Base-by-base conservation (phyloP, 2,797 vertebrate genomes). In the Propithecus deckenii region DNA sequence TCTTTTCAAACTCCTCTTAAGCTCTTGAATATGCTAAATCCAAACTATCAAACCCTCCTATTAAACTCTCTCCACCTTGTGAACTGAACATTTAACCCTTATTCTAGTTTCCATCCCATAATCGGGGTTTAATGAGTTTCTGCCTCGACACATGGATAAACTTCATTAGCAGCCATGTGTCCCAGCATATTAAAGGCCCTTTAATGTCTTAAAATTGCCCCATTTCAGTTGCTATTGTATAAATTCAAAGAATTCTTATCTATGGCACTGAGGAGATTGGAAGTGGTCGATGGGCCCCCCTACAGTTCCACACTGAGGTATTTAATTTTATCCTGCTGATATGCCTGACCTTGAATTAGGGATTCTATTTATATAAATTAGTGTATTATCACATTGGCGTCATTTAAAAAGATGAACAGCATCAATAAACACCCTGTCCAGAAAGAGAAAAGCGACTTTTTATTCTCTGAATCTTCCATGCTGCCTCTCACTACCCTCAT, bases 231-330 rank as follows among this genome's bases (percentile, higher is more conserved):
- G 80, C 87, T 89, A 95, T 96, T 98, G 95, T 96, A 92, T 86
- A 96, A 91, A 97, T 94, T 86, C 95, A 96, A 96, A 94, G 93
- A 95, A 97, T 86, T 95, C 87, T 95, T 92, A 93, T 96, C 97
- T 94, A 50, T 32, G 23, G 91, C n/a, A 22, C 57, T 7, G 83
- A 88, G 87, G 89, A 95, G 89, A 67, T 93, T 93, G 86, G 79
- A 98, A 95, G 96, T 95, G 85, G 93, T 89, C 38, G n/a, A 88
- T 67, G 48, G 89, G 61, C 61, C 93, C 94, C 94, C 96, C 95
- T 95, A 93, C 52, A 9, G 89, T 55, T 95, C 79, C 85, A 93
- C 65, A 88, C 41, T 87, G 71, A 96, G 61, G 90, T 87, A 89
- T 96, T 96, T 95, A 92, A 96, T 96, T 97, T 95, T 86, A 95